Evolutionary conservation across 2,113 vertebrate species (phyloP).

Genomic region (Symphodus melops): DNA sequence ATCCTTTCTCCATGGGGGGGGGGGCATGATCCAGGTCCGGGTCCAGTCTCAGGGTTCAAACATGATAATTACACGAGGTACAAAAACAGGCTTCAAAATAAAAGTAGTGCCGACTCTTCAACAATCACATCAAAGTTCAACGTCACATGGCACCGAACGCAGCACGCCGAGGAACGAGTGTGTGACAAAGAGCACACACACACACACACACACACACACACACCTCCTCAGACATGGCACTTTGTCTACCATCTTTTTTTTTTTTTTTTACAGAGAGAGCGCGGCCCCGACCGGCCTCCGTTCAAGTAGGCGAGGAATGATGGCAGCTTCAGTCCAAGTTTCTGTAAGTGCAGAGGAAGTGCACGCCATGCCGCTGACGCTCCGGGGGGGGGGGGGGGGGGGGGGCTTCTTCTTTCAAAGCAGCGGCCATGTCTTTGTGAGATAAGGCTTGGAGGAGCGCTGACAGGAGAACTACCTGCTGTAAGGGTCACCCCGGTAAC

Average conservation of each 20-base stretch:
- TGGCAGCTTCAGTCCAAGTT: conserved; percentile 53
- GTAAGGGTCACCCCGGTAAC: conserved; percentile 78
- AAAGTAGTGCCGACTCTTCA: conserved; percentile 65
- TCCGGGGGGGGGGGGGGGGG: conserved; percentile 3
- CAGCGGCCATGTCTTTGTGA: conserved; percentile 74
- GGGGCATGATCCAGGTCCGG: neutral
- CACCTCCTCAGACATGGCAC: conserved; percentile 52
- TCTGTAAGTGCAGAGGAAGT: conserved; percentile 68
- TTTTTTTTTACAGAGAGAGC: conserved; percentile 19
- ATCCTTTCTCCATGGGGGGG: neutral
- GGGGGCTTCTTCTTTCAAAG: conserved; percentile 52
- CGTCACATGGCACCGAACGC: conserved; percentile 65
- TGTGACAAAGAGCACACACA: neutral
- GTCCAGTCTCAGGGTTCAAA: conserved; percentile 3
- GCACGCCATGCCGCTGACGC: conserved; percentile 34
- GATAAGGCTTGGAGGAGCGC: conserved; percentile 76
- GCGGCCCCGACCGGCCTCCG: conserved; percentile 29
- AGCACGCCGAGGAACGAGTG: conserved; percentile 56
- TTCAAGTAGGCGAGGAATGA: conserved; percentile 80
- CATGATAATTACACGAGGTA: conserved; percentile 43
- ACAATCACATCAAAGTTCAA: conserved; percentile 66
- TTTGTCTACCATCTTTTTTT: conserved; percentile 35
- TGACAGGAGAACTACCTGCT: conserved; percentile 78
- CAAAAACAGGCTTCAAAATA: conserved; percentile 51
- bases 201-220: neutral